These are phyloP conservation scores for Carettochelys insculpta DNA, from an alignment of 2,113 vertebrate genomes.

Conservation along the genomic window DNA sequence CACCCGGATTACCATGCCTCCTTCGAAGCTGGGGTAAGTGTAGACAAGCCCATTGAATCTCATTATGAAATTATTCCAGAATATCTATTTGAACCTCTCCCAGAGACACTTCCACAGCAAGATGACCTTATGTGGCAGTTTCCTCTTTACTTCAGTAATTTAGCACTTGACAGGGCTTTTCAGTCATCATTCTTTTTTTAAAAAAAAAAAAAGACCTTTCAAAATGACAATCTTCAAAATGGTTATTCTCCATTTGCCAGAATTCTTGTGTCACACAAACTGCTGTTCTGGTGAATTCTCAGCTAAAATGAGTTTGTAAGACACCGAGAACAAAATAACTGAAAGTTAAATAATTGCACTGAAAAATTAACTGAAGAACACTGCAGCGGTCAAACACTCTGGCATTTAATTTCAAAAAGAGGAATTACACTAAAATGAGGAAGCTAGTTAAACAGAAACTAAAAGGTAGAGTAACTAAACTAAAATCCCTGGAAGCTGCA, in stretches of 20 bases:
- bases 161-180: neutral
- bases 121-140: neutral
- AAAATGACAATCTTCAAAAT: neutral
- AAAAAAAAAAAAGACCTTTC: neutral
- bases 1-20: too few relatives aligned
- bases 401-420: too few relatives aligned
- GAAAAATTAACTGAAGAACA: neutral
- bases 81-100: slow-evolving; percentile 57
- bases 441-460: too few relatives aligned
- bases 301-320: neutral
- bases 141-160: neutral
- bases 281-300: accelerated
- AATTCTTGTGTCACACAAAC: neutral
- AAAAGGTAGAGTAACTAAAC: too few relatives aligned
- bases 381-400: too few relatives aligned
- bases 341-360: neutral
- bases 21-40: too few relatives aligned
- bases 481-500: too few relatives aligned
- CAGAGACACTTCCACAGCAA: slow-evolving; percentile 39
- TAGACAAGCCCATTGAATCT: too few relatives aligned
- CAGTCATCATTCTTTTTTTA: neutral
- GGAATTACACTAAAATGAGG: too few relatives aligned
- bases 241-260: neutral
- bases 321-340: neutral
- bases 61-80: slow-evolving; percentile 34